A percentile compares a stretch with the other conserved stretches of the same genome.
Conservation (phyloP, 1,140 invertebrate species). For the Luehdorfia chinensis region DNA sequence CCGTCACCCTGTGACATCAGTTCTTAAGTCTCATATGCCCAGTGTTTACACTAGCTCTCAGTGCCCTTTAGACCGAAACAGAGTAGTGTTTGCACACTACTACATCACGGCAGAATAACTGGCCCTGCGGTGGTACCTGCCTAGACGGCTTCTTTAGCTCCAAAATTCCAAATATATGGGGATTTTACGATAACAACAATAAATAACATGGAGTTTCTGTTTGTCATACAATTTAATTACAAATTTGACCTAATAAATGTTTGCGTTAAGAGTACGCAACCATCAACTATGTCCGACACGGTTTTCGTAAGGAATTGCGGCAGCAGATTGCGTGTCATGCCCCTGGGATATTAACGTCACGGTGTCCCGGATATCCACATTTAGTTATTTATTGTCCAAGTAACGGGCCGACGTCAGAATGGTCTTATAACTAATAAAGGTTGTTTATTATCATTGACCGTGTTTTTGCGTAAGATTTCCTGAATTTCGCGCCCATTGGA, state of each 20-base stretch:
- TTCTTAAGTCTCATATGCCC: no score
- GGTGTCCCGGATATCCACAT: slow-evolving; percentile 42
- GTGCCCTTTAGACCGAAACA: no score
- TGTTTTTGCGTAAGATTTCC: slow-evolving; percentile 15
- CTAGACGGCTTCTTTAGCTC: no score
- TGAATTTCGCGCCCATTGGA: neutral
- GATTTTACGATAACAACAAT: neutral
- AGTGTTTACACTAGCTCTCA: no score
- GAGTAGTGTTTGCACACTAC: no score
- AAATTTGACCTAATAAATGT: slow-evolving; percentile 6
- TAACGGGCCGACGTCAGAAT: slow-evolving; percentile 19
- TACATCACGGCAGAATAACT: no score
- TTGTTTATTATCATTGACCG: slow-evolving; percentile 25
- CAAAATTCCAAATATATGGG: no score
- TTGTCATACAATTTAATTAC: slow-evolving; percentile 1
- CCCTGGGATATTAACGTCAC: slow-evolving; percentile 22
- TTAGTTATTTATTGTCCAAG: slow-evolving; percentile 37
- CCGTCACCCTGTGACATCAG: no score
- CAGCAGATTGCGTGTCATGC: slow-evolving; percentile 27
- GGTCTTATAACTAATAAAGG: slow-evolving; percentile 20
- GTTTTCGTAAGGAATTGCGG: slow-evolving; percentile 3
- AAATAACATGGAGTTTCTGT: no score
- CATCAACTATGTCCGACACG: slow-evolving; percentile 3
- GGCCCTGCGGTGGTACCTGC: no score
- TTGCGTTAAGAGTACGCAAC: slow-evolving; percentile 8